These are phyloP conservation scores for Aphidius colemani DNA, from an alignment of 2,888 invertebrate species.

Conservation along the genomic window DNA sequence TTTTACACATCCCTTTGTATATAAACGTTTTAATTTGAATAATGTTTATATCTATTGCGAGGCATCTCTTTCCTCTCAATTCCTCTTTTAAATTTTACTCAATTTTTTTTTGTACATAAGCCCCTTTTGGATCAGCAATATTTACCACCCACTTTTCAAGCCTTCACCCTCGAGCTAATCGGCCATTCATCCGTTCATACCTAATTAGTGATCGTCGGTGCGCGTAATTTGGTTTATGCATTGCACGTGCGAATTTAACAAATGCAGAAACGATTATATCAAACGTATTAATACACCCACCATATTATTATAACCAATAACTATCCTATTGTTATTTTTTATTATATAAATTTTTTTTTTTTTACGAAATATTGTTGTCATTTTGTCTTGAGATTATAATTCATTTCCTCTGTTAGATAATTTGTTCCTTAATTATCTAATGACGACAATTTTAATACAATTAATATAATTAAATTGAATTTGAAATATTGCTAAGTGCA, in stretches of 20 bases:
- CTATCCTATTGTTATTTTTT: too few species aligned
- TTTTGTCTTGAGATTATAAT: too few species aligned
- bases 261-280: conserved; percentile 35
- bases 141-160: conserved; percentile 12
- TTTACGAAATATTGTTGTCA: too few species aligned
- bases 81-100: conserved; percentile 12
- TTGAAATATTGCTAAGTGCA: too few species aligned
- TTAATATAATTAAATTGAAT: too few species aligned
- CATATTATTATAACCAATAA: conserved; percentile 15
- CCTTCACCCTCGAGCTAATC: conserved; percentile 41
- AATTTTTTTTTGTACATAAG: not conserved
- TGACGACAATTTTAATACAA: too few species aligned
- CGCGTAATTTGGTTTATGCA: conserved; percentile 43
- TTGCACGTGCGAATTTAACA: conserved; percentile 37
- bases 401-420: too few species aligned
- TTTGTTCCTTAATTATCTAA: too few species aligned
- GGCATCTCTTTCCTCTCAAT: conserved; percentile 2
- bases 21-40: not conserved
- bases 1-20: conserved; percentile 14
- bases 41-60: not conserved
- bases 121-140: conserved; percentile 9
- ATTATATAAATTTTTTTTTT: too few species aligned
- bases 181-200: conserved; percentile 44
- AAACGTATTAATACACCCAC: conserved; percentile 34
- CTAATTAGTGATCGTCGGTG: conserved; percentile 48